Evolutionary conservation across 1,140 invertebrate species (phyloP), one percentile per base, ranked within the genome.

Genomic region (Brachionus sp.): DNA sequence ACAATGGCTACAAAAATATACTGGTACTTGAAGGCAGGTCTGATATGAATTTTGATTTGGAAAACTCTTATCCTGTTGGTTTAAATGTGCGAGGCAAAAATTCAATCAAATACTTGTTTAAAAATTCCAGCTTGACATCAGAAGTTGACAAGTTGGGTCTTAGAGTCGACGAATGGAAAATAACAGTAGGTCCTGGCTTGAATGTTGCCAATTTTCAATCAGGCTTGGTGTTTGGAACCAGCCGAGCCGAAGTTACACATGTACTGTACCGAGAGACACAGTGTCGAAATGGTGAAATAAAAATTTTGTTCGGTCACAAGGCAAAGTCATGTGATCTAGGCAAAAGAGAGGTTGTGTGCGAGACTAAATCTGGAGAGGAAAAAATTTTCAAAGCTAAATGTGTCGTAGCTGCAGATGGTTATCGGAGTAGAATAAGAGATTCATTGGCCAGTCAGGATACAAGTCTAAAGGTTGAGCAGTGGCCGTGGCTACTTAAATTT

Each of bases 181-280:
- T 75, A 19, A 75, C 23, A 29, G 70, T 75, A 46, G 70, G 70
- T 10, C 70, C 70, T 9, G 42, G 42, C 44, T 46, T 75, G 5
- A 75, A 75, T 46, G 70, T 75, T 5, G 70, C 70, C 10, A 75
- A 75, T 75, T 75, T 75, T 75, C 10, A 75, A 19, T 75, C 70
- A 33, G 70, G 70, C 5, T 19, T 75, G 13, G 70, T 75, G 10
- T 46, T 46, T 23, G 70, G 70, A 0, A 75, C 70, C 0, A 75
- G 70, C 25, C 16, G 70, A 75, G 70, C 70, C n/a, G 70, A 75
- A 75, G 70, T 75, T 3, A 75, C 70, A 3, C 70, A 75, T 4
- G 12, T 75, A 25, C 25, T 75, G 7, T 75, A 75, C 25, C 19
- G 23, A 25, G 25, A 75, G n/a, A 46, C 42, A 4, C 37, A 75